Evolutionary conservation across 2,797 vertebrate species (phyloP).

Genomic region (Clarias platycephalus): DNA sequence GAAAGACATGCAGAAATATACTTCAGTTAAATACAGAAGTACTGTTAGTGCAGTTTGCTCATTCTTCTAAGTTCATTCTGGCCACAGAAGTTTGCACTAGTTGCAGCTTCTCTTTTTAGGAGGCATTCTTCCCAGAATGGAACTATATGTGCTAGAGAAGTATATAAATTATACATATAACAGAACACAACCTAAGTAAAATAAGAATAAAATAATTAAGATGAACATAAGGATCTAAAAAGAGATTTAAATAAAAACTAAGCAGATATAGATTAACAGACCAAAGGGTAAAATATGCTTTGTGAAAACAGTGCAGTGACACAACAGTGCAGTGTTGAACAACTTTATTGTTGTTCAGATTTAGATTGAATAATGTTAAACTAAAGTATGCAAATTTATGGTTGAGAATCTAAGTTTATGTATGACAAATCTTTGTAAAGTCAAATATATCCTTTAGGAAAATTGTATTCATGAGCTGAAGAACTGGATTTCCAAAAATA

Average conservation of each 20-base stretch:
- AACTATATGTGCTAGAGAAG: background rate
- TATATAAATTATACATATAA: background rate
- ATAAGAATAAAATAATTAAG: background rate
- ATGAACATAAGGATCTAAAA: background rate
- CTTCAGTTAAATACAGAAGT: background rate
- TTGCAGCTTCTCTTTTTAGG: slow-evolving; percentile 2
- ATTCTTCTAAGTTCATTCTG: background rate
- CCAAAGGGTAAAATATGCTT: no score
- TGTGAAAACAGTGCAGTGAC: no score
- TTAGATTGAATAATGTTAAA: no score
- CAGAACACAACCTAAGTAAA: background rate
- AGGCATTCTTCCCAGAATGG: background rate
- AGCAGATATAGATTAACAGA: background rate
- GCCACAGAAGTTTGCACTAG: background rate
- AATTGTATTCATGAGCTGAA: background rate
- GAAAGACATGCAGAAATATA: background rate
- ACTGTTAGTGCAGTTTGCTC: background rate
- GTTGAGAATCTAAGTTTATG: background rate
- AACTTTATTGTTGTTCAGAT: no score
- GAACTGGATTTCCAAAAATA: background rate
- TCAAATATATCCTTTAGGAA: background rate
- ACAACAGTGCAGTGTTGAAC: no score
- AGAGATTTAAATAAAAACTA: background rate
- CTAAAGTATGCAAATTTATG: background rate
- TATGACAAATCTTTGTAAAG: no score